phyloP scores from a whole-genome alignment of 1,140 invertebrate species.

The Calliphora vicina region DNA sequence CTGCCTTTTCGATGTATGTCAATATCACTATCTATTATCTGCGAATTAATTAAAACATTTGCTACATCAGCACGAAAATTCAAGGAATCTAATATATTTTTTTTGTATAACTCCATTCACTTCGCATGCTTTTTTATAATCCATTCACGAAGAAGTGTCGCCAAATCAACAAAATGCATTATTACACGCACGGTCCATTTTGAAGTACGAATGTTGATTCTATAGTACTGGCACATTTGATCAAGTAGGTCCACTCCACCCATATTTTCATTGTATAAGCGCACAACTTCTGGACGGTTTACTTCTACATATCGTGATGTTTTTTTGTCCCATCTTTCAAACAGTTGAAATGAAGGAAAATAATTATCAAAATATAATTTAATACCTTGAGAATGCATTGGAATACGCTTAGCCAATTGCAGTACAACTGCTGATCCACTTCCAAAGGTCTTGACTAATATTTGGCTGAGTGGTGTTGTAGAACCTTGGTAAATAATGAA shows the following conservation, averaged over 20 bases:
- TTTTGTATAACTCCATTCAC: not conserved
- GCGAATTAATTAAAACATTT: too few relatives aligned
- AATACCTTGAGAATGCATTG: too few relatives aligned
- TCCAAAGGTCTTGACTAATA: not conserved
- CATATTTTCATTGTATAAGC: not conserved
- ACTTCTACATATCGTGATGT: too few relatives aligned
- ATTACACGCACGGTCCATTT: not conserved
- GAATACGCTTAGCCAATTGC: too few relatives aligned
- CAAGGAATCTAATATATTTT: not conserved
- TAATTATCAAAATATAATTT: too few relatives aligned
- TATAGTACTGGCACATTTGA: not conserved
- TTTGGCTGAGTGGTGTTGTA: not conserved
- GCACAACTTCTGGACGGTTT: not conserved
- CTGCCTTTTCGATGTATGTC: not conserved
- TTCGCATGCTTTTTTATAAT: not conserved
- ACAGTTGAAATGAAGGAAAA: too few relatives aligned
- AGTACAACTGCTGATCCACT: too few relatives aligned
- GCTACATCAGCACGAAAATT: not conserved
- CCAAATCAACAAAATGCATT: constrained; percentile 20
- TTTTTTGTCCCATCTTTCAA: not conserved
- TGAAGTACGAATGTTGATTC: not conserved
- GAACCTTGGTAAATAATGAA: not conserved
- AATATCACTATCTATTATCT: too few relatives aligned
- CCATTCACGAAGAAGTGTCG: not conserved
- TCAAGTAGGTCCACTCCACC: not conserved